Evolutionary conservation across 2,888 invertebrate genomes (phyloP), one percentile per base, ranked within the genome.

Genomic region (Agrochola macilenta): DNA sequence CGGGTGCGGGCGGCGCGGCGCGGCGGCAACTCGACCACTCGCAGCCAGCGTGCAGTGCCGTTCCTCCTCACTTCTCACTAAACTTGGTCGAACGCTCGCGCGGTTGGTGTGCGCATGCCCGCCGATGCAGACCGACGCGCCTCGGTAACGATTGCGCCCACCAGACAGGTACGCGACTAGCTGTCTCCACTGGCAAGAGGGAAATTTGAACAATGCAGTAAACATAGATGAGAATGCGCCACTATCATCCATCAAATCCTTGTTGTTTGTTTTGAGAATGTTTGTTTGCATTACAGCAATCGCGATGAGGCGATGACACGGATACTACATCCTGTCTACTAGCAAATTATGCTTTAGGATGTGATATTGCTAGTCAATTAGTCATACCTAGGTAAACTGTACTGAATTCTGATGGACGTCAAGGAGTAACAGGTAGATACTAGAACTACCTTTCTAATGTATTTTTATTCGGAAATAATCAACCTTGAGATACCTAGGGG

Each of bases 61-160:
- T 92, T 93, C 93, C 93, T 95, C 91, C 93, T 94, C 93, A 93
- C 93, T 95, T 95, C 94, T 93, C 93, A 92, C 89, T 89, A 82
- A 89, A 88, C 91, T 93, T 90, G 92, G 92, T 92, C 91, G 93
- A 94, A 90, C 90, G 89, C 86, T 91, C 89, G 91, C 82, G 72
- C 84, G 91, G 91, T 83, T 89, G 90, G 81, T 90, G 90, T 95
- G 96, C 96, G 96, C 96, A 96, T 96, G 96, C 94, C 90, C 93
- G 94, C 86, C 93, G 93, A 94, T 96, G 96, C 96, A 96, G 95
- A 95, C 95, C 94, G 95, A 93, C 94, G 94, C 93, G 94, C 90
- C 91, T 92, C 91, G 92, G 94, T 96, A 96, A 96, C 96, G 96
- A 96, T 96, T 96, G 95, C 93, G 94, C 92, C 89, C 89, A 91